Conservation (phyloP, 1,140 invertebrate species). For the Anastrepha ludens region DNA sequence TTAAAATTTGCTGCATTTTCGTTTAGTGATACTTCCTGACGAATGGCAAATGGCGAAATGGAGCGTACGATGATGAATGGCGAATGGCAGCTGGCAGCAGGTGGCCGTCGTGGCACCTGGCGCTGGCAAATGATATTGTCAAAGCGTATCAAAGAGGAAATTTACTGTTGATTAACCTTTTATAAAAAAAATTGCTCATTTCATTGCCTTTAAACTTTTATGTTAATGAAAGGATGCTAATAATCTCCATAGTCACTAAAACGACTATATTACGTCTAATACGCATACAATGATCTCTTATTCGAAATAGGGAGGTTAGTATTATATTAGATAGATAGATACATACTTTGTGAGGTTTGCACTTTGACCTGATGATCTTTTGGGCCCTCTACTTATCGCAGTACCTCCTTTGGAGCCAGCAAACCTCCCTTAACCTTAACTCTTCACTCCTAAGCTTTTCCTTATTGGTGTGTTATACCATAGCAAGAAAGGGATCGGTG, state of each 20-base stretch:
- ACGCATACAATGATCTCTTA: too few species aligned
- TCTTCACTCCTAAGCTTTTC: too few species aligned
- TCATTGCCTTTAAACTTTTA: constrained; percentile 1
- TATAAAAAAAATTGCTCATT: background rate
- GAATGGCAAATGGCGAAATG: background rate
- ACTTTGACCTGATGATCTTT: too few species aligned
- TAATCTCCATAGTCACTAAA: background rate
- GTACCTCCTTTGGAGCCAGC: too few species aligned
- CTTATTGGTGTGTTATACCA: too few species aligned
- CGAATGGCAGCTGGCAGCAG: background rate
- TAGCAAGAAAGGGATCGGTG: too few species aligned
- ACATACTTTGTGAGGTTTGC: too few species aligned
- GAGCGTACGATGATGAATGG: background rate
- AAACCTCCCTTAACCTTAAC: too few species aligned
- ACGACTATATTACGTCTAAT: too few species aligned
- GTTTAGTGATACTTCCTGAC: background rate
- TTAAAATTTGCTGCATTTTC: background rate
- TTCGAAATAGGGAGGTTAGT: too few species aligned
- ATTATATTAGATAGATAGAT: too few species aligned
- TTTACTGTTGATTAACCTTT: constrained; percentile 19
- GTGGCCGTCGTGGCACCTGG: background rate
- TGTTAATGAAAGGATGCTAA: constrained; percentile 11
- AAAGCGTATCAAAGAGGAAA: constrained; percentile 44
- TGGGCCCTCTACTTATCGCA: too few species aligned
- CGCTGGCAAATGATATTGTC: constrained; percentile 1